Base-by-base conservation (phyloP, 2,113 vertebrate genomes). In the Halcyon malimbica region DNA sequence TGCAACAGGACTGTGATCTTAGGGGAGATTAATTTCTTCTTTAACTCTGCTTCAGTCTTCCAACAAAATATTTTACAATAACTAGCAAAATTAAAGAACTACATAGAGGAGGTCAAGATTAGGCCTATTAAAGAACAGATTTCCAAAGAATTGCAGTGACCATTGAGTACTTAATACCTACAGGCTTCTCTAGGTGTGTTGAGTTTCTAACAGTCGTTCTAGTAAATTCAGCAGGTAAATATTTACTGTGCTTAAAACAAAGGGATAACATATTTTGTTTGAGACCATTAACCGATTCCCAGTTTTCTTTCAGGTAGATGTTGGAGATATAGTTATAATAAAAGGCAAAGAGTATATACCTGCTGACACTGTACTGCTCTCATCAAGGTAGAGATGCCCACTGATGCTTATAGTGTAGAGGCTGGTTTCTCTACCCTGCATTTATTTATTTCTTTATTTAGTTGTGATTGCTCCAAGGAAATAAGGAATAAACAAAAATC, bases 261-360 rank as follows among this genome's bases (percentile, higher is more conserved):
- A 95, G 90, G 90, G 76, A 87, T 97, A 81, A 73, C 96, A 42
- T 87, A 69, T 92, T 82, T 97, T 97, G 94, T 98, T 97, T 95
- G 97, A 98, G 93, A 97, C 93, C 94, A 97, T 98, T 98, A 98
- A 98, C 98, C 98, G 93, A 98, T 99, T 99, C 99, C 98, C 97
- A 98, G 98, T 99, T 98, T 99, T 99, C 98, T 98, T 99, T 98
- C 99, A 99, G 99, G 98, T 99, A 98, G 98, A 99, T 98, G 99
- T 99, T 98, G 99, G 99, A 98, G 99, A 99, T 98, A 98, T 99
- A 99, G 97, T 99, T 99, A 99, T 98, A 99, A 98, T 99, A 99
- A 99, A 99, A 98, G 98, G 98, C 98, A 98, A 98, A 98, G 99
- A 99, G 98, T 99, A 98, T 97, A 98, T 99, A 98, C 99, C 99